phyloP scores from a whole-genome alignment of 2,888 invertebrate species.

The Tipula lateralis region DNA sequence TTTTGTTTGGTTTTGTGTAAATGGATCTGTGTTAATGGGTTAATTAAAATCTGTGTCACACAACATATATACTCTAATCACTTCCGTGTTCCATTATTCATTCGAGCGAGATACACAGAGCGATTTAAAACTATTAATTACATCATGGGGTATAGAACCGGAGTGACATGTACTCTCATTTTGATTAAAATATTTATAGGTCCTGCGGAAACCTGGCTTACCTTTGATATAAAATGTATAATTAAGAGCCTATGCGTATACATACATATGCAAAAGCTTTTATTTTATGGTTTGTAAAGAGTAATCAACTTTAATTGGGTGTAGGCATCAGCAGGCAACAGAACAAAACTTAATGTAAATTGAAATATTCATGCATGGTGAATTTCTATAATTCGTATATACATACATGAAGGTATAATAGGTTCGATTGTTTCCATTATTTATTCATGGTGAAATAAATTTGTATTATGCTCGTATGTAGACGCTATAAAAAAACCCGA shows the following conservation, averaged over 20 bases:
- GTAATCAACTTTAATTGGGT: not conserved
- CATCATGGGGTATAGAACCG: not conserved
- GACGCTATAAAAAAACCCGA: not conserved
- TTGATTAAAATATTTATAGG: not conserved
- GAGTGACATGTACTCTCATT: not conserved
- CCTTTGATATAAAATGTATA: not conserved
- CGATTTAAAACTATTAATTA: not conserved
- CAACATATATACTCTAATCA: not conserved
- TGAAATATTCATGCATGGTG: not conserved
- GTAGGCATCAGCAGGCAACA: not conserved
- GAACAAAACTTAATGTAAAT: not conserved
- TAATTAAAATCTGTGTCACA: conserved; percentile 1
- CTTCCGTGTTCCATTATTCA: not conserved
- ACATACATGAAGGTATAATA: not conserved
- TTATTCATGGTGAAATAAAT: not conserved
- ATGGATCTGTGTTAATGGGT: not conserved
- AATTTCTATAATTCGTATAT: not conserved
- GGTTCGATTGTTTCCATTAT: not conserved
- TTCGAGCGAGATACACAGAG: not conserved
- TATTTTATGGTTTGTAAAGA: not conserved
- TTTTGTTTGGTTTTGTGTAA: not conserved
- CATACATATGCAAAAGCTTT: not conserved
- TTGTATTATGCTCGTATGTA: not conserved
- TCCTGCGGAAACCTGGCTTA: not conserved
- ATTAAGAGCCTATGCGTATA: not conserved